These are phyloP conservation scores for Olivierus martensii DNA, from an alignment of 1,140 invertebrate genomes.

Conservation along the genomic window DNA sequence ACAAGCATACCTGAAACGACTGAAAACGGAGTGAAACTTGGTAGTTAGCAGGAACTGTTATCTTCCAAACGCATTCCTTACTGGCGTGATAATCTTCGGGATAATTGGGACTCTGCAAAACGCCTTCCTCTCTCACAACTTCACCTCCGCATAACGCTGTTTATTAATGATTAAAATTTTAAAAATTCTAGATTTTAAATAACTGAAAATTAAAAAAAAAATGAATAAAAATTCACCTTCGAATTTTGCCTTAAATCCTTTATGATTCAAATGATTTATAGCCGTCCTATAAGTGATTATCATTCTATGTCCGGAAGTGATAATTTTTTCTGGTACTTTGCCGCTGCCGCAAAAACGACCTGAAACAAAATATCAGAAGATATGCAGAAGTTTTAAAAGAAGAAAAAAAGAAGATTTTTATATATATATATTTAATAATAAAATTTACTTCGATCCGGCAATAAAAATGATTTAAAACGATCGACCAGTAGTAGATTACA, in stretches of 20 bases:
- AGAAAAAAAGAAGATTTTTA: no score
- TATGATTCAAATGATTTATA: slow-evolving; percentile 54
- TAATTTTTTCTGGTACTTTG: slow-evolving; percentile 27
- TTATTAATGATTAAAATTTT: no score
- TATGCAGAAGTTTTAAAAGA: no score
- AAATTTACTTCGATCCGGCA: no score
- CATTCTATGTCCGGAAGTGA: slow-evolving; percentile 66
- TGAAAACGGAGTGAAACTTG: slow-evolving; percentile 58
- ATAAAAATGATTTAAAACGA: no score
- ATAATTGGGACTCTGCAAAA: slow-evolving; percentile 91
- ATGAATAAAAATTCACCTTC: slow-evolving; percentile 46
- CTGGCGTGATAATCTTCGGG: slow-evolving; percentile 91
- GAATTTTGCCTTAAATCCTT: slow-evolving; percentile 67
- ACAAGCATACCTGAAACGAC: slow-evolving; percentile 47
- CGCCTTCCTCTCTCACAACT: slow-evolving; percentile 52
- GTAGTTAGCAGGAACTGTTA: slow-evolving; percentile 70
- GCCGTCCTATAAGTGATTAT: slow-evolving; percentile 41
- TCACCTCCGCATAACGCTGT: slow-evolving; percentile 88
- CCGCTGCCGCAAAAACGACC: slow-evolving; percentile 70
- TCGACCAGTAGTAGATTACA: no score
- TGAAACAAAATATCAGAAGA: slow-evolving; percentile 23
- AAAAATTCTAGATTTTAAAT: no score
- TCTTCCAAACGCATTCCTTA: slow-evolving; percentile 91
- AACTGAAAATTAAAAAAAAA: no score
- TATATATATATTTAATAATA: no score